phyloP scores from a whole-genome alignment of 2,797 vertebrate genomes.

The Chrosomus eos region DNA sequence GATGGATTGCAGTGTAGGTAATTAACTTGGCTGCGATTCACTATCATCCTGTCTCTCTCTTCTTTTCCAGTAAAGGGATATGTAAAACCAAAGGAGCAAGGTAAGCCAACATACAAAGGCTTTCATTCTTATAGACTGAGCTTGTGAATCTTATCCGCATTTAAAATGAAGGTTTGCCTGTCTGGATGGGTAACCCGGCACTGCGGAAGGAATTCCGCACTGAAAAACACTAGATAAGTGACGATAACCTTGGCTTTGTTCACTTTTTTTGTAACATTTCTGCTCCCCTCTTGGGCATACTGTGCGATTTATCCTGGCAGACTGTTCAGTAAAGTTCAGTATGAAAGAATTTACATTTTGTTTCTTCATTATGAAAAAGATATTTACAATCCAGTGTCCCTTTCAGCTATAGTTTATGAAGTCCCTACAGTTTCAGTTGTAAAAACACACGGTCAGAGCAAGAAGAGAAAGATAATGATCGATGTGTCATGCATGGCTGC shows the following conservation, averaged over 20 bases:
- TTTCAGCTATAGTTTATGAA: slow-evolving; percentile 61
- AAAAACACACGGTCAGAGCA: slow-evolving; percentile 56
- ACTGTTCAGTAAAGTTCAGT: slow-evolving; percentile 37
- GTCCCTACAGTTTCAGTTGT: slow-evolving; percentile 71
- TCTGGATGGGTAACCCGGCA: slow-evolving; percentile 68
- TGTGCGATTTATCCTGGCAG: slow-evolving; percentile 22
- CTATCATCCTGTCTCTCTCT: slow-evolving; percentile 39
- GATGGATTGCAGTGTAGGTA: slow-evolving; percentile 48
- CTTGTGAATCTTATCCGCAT: slow-evolving; percentile 62
- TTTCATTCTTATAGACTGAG: slow-evolving; percentile 69
- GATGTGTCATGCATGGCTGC: slow-evolving; percentile 53
- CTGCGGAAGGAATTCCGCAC: slow-evolving; percentile 64
- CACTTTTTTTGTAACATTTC: slow-evolving; percentile 19
- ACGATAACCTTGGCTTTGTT: slow-evolving; percentile 60
- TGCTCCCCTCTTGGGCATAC: slow-evolving; percentile 22
- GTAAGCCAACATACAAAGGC: slow-evolving; percentile 68
- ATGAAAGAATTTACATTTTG: slow-evolving; percentile 53
- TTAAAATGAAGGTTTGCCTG: slow-evolving; percentile 60
- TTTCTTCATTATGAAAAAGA: slow-evolving; percentile 36
- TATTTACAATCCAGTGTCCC: slow-evolving; percentile 81
- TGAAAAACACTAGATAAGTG: slow-evolving; percentile 70
- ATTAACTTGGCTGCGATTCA: slow-evolving; percentile 39
- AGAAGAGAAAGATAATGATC: slow-evolving; percentile 42
- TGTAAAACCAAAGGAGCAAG: slow-evolving; percentile 57
- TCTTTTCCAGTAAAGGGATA: slow-evolving; percentile 68